phyloP scores from a whole-genome alignment of 2,888 invertebrate species.

The Resseliella maxima region DNA sequence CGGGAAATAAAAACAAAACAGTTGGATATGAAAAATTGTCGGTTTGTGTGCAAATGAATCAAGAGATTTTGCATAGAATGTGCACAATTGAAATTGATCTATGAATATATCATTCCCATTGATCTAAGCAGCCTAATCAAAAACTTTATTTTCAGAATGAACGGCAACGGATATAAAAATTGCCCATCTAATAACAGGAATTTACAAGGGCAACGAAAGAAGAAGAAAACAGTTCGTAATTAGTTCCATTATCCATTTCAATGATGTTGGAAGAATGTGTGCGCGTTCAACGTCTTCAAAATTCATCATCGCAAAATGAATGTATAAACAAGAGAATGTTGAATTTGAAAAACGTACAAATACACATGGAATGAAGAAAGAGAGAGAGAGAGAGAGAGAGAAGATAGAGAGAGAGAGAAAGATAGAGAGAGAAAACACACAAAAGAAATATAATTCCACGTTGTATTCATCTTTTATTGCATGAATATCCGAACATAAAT shows the following conservation, averaged over 20 bases:
- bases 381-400: no score
- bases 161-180: conserved; percentile 1
- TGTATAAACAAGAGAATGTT: background rate
- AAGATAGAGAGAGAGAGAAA: background rate
- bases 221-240: background rate
- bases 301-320: conserved; percentile 35
- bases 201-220: background rate
- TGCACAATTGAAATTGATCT: background rate
- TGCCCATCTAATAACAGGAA: background rate
- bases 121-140: background rate
- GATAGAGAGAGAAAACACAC: background rate
- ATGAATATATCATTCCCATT: background rate
- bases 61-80: background rate
- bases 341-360: background rate
- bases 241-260: conserved; percentile 25
- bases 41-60: background rate
- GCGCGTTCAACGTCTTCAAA: conserved; percentile 11
- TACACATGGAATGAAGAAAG: no score
- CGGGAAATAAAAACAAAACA: background rate
- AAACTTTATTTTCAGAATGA: conserved; percentile 15
- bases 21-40: background rate
- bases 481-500: conserved; percentile 20
- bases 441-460: background rate
- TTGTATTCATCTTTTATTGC: background rate
- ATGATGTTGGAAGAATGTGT: background rate